Conservation (phyloP, 2,888 invertebrate species). For the Coelinius sp. region DNA sequence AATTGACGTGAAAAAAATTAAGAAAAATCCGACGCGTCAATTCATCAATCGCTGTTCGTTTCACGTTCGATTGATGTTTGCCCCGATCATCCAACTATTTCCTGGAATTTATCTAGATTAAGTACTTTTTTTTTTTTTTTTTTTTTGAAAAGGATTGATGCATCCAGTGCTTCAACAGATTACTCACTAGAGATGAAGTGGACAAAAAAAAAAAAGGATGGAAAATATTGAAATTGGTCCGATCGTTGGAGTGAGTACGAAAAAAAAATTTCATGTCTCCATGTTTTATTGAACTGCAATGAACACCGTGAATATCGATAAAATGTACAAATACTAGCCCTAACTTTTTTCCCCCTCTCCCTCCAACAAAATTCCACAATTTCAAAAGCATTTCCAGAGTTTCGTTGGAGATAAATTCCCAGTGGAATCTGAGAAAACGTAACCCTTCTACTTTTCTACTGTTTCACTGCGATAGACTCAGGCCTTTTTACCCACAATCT, state of each 20-base stretch:
- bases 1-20: no score
- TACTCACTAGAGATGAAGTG: not conserved
- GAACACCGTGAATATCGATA: not conserved
- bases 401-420: not conserved
- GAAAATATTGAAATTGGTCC: not conserved
- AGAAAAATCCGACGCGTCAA: no score
- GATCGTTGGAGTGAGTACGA: not conserved
- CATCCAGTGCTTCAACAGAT: not conserved
- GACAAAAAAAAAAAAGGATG: not conserved
- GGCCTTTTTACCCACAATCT: not conserved
- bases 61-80: no score
- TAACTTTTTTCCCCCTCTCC: not conserved
- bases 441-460: constrained; percentile 4
- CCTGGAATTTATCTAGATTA: not conserved
- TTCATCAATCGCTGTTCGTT: no score
- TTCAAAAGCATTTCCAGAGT: not conserved
- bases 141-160: not conserved
- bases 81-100: not conserved
- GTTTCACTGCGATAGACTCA: not conserved
- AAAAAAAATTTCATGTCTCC: not conserved
- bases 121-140: no score
- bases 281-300: not conserved
- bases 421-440: constrained; percentile 7
- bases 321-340: not conserved
- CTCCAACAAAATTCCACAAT: not conserved